These are phyloP conservation scores for Morbakka virulenta DNA, from an alignment of 30 jellyfish, hydroid and myxozoan genomes.

Conservation along the genomic window DNA sequence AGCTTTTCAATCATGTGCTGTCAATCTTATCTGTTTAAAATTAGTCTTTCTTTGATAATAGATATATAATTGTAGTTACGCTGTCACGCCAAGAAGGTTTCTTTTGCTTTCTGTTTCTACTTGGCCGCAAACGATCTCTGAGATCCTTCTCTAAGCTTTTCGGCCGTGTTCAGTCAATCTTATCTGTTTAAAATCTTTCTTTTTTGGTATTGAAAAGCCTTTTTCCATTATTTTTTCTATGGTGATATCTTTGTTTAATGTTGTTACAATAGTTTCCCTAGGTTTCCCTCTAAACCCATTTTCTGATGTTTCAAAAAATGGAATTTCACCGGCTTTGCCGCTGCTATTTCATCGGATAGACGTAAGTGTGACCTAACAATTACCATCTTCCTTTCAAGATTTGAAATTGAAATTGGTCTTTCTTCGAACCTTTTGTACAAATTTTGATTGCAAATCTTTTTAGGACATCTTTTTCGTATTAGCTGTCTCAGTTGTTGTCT, in stretches of 20 bases:
- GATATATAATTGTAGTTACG: too few relatives aligned
- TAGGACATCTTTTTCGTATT: constrained; percentile 35
- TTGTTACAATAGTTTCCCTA: too few relatives aligned
- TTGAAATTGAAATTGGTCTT: constrained; percentile 19
- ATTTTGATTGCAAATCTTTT: constrained; percentile 25
- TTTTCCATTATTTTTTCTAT: constrained; percentile 26
- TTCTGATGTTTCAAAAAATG: constrained; percentile 34
- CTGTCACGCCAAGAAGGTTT: too few relatives aligned
- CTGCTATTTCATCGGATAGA: constrained; percentile 17
- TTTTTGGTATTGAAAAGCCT: constrained; percentile 1
- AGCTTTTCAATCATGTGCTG: too few relatives aligned
- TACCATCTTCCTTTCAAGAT: constrained; percentile 49
- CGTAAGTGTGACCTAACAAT: constrained; percentile 48
- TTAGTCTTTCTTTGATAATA: too few relatives aligned
- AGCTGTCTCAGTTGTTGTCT: too few relatives aligned
- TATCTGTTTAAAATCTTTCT: background rate
- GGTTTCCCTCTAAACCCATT: constrained; percentile 39
- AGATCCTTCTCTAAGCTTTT: too few relatives aligned
- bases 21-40: too few relatives aligned
- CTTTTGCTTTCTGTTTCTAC: constrained; percentile 4
- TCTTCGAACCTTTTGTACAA: constrained; percentile 31
- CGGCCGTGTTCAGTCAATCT: background rate
- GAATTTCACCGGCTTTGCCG: too few relatives aligned
- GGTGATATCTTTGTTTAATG: too few relatives aligned
- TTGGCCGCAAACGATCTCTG: background rate